These are phyloP conservation scores for Toxostoma redivivum DNA, from an alignment of 2,113 vertebrate genomes.

Conservation along the genomic window DNA sequence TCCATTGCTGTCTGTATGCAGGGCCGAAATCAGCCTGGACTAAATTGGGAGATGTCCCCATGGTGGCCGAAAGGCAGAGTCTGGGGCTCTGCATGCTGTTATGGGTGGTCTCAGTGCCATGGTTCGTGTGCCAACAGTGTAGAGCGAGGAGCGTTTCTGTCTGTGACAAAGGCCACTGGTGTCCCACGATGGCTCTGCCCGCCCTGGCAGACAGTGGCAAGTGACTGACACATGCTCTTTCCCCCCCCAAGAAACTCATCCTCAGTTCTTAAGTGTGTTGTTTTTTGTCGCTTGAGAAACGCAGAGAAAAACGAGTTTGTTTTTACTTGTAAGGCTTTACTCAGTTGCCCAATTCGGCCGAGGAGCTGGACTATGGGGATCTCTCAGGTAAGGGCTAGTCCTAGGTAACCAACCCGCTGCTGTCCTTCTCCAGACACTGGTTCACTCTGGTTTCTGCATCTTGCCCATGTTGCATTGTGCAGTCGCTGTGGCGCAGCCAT, in stretches of 20 bases:
- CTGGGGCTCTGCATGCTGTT: conserved; percentile 70
- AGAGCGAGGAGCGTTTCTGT: conserved; percentile 68
- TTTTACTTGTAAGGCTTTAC: conserved; percentile 84
- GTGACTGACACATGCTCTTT: conserved; percentile 50
- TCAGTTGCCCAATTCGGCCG: conserved; percentile 84
- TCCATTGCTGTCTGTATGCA: neutral
- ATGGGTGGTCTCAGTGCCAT: conserved; percentile 59
- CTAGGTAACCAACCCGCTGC: conserved; percentile 67
- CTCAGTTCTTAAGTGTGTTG: conserved; percentile 78
- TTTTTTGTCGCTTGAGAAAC: conserved; percentile 75
- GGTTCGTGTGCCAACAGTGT: conserved; percentile 68
- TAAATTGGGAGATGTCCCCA: neutral
- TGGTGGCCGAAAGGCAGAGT: neutral
- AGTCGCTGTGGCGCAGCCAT: neutral
- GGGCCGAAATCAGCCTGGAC: neutral
- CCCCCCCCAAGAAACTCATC: conserved; percentile 21
- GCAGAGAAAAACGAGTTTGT: conserved; percentile 78
- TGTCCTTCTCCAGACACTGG: conserved; percentile 33
- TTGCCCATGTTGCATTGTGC: conserved; percentile 21
- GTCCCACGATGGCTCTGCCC: conserved; percentile 36
- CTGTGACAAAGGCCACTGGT: conserved; percentile 32
- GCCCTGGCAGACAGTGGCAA: conserved; percentile 25
- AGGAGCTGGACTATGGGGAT: conserved; percentile 83
- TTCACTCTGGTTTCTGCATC: conserved; percentile 28
- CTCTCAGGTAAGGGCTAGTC: conserved; percentile 82